Evolutionary conservation across 2,888 invertebrate genomes (phyloP).

Genomic region (Megastigmus dorsalis): DNA sequence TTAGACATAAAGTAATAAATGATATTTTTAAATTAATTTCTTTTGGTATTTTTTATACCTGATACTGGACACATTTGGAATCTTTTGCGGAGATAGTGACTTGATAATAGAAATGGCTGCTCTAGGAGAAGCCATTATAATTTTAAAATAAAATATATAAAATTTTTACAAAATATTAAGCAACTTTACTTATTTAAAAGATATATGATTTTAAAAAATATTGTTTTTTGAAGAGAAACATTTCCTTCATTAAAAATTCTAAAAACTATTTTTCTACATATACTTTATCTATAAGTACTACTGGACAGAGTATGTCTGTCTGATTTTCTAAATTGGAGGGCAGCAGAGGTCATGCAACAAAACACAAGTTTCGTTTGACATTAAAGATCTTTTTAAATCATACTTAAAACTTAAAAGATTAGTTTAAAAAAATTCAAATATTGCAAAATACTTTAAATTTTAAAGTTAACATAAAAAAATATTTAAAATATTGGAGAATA

Average conservation of each 20-base stretch:
- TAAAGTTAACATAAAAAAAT: not conserved
- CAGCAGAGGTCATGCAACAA: slow-evolving; percentile 32
- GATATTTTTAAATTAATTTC: slow-evolving; percentile 8
- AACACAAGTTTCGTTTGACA: slow-evolving; percentile 12
- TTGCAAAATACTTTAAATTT: not conserved
- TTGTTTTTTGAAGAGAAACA: too few relatives aligned
- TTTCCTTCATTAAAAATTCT: not conserved
- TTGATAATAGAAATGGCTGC: slow-evolving; percentile 57
- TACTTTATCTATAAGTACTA: not conserved
- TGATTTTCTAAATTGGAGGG: slow-evolving; percentile 7
- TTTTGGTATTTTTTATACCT: slow-evolving; percentile 53
- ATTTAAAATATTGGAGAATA: not conserved
- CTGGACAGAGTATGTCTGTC: not conserved
- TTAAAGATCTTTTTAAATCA: not conserved
- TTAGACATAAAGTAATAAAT: not conserved
- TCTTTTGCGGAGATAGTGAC: slow-evolving; percentile 60
- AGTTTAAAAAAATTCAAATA: not conserved
- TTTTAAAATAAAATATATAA: not conserved
- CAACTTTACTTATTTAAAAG: not conserved
- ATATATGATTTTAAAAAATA: too few relatives aligned
- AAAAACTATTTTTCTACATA: not conserved
- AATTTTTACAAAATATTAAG: not conserved
- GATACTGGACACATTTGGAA: slow-evolving; percentile 55
- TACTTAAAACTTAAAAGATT: too few relatives aligned
- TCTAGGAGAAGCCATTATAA: slow-evolving; percentile 65